A percentile compares a stretch with the other conserved stretches of the same genome.
phyloP scores from a whole-genome alignment of 2,113 vertebrate species.

The Urocynchramus pylzowi region DNA sequence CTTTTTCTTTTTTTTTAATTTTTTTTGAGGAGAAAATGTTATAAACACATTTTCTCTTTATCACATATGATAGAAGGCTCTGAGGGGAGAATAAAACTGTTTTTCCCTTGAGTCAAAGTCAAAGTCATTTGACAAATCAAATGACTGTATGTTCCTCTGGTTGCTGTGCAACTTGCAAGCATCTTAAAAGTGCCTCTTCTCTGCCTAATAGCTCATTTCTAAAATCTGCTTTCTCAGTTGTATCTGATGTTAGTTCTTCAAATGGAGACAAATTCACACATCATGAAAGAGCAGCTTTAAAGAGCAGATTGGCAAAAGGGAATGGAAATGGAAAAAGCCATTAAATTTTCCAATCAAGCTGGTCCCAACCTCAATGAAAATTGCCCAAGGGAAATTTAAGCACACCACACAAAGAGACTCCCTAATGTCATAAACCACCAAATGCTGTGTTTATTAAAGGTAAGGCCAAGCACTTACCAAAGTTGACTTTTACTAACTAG shows the following conservation, averaged over 20 bases:
- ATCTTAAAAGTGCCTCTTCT: conserved; percentile 20
- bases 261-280: conserved; percentile 50
- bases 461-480: background rate
- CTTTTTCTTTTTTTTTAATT: background rate
- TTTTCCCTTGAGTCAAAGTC: conserved; percentile 51
- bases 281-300: conserved; percentile 42
- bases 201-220: conserved; percentile 54
- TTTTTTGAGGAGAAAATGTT: background rate
- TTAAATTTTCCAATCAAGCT: conserved; percentile 22
- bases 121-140: conserved; percentile 60
- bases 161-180: conserved; percentile 57
- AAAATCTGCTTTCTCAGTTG: conserved; percentile 25
- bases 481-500: background rate
- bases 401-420: background rate
- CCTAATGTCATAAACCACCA: background rate
- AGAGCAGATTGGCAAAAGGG: conserved; percentile 15
- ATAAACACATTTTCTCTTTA: conserved; percentile 55
- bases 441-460: background rate
- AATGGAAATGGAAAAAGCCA: conserved; percentile 10
- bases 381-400: background rate
- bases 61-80: conserved; percentile 34
- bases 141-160: conserved; percentile 33
- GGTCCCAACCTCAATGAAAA: background rate
- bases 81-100: conserved; percentile 39
- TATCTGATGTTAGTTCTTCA: conserved; percentile 50